phyloP scores from a whole-genome alignment of 1,140 invertebrate species.

The Drosophila carrolli region DNA sequence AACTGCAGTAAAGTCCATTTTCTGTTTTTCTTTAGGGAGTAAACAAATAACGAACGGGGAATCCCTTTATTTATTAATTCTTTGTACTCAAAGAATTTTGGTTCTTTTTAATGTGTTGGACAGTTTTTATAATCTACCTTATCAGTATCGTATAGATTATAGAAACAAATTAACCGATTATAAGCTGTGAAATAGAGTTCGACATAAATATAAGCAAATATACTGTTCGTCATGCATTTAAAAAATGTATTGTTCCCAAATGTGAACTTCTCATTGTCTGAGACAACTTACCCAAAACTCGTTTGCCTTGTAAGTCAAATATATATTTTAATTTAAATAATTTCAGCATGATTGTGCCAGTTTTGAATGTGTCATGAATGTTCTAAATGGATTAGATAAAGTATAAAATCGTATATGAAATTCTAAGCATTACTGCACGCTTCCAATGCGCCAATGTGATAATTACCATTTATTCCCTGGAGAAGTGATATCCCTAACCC shows the following conservation, averaged over 20 bases:
- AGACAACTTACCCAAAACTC: not conserved
- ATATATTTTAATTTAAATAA: not conserved
- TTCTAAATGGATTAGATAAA: not conserved
- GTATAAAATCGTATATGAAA: not conserved
- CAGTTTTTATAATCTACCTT: not conserved
- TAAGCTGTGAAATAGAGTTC: not conserved
- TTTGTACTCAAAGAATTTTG: no score
- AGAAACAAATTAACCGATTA: not conserved
- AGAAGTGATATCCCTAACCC: constrained; percentile 3
- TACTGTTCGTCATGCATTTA: not conserved
- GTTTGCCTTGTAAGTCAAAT: not conserved
- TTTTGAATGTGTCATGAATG: not conserved
- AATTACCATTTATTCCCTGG: not conserved
- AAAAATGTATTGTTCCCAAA: not conserved
- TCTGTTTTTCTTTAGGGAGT: no score
- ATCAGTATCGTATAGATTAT: not conserved
- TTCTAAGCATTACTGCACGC: no score
- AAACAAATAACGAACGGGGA: no score
- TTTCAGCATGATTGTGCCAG: not conserved
- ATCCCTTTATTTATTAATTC: no score
- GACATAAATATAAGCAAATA: not conserved
- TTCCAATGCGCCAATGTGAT: not conserved
- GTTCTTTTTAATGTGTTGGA: no score
- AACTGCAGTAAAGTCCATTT: no score
- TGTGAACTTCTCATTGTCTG: not conserved